Percentiles rank a stretch among this genome's conserved stretches.
Evolutionary conservation across 2,113 vertebrate genomes (phyloP).

Genomic region (Phyllopteryx taeniolatus): DNA sequence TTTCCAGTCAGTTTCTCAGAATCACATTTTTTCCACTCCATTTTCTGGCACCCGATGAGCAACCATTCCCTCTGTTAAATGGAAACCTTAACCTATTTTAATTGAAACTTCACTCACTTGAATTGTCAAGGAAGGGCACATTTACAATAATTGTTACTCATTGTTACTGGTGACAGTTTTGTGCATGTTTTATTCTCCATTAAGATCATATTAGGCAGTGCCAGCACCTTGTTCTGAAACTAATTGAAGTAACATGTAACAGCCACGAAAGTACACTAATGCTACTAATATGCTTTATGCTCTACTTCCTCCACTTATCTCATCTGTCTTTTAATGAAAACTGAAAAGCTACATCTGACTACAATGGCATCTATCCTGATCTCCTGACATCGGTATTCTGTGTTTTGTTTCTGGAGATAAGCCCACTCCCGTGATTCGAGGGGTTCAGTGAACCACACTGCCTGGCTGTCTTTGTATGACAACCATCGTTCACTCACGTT

Average conservation of each 20-base stretch:
- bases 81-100: neutral
- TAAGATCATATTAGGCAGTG: neutral
- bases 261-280: neutral
- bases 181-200: neutral
- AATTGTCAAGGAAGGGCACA: neutral
- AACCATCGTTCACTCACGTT: conserved; percentile 32
- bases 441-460: conserved; percentile 27
- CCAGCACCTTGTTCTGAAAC: neutral
- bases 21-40: neutral
- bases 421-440: conserved; percentile 10
- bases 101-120: neutral
- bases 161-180: neutral
- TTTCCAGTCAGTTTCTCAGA: neutral
- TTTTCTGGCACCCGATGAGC: neutral
- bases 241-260: neutral
- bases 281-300: neutral
- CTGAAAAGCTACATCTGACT: neutral
- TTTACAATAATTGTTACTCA: neutral
- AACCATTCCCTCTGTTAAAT: neutral
- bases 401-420: conserved; percentile 9
- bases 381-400: neutral
- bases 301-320: neutral
- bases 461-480: conserved; percentile 40
- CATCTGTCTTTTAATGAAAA: neutral
- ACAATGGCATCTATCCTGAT: neutral